Conservation (phyloP, 2,113 vertebrate genomes). For the Nettapus auritus region DNA sequence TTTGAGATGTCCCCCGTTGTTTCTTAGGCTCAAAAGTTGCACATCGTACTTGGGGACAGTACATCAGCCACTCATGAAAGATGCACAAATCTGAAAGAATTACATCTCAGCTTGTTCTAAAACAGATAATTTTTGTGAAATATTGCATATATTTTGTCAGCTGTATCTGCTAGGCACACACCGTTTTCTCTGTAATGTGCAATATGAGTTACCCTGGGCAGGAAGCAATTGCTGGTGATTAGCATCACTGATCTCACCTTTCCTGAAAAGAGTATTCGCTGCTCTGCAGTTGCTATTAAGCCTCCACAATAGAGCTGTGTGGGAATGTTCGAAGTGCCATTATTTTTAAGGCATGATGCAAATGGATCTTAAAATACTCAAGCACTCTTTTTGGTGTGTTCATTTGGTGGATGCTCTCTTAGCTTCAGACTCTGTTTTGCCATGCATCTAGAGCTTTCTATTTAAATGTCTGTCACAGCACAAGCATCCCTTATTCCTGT, state of each 20-base stretch:
- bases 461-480: neutral
- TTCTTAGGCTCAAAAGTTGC: neutral
- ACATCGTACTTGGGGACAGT: neutral
- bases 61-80: neutral
- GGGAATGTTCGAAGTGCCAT: neutral
- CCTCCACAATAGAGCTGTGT: neutral
- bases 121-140: neutral
- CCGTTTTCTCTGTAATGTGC: neutral
- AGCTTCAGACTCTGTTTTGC: constrained; percentile 1
- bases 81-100: neutral
- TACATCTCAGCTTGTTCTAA: neutral
- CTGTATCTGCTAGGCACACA: neutral
- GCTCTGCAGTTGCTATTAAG: neutral
- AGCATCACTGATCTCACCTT: neutral
- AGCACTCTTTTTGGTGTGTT: neutral
- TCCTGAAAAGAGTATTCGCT: neutral
- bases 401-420: neutral
- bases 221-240: neutral
- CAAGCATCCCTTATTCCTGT: neutral
- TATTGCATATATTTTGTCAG: neutral
- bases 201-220: neutral
- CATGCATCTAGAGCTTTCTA: neutral
- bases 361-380: neutral
- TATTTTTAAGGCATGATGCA: neutral
- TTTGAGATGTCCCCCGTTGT: neutral